A percentile compares a stretch with the other conserved stretches of the same genome.
phyloP scores from a whole-genome alignment of 2,888 invertebrate species.

The Pterostichus niger region DNA sequence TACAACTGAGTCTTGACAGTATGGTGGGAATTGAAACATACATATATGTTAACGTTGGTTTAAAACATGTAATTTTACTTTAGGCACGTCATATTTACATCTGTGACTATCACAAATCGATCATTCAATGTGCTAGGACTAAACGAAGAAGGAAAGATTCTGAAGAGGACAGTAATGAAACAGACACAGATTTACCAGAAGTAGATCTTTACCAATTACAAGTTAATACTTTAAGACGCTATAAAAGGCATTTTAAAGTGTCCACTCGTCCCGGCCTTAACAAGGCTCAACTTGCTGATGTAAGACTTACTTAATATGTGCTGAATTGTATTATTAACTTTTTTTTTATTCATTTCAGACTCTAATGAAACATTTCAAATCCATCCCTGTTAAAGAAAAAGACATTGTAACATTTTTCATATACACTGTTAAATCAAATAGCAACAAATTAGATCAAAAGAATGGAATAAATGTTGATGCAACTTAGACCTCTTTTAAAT shows the following conservation, averaged over 20 bases:
- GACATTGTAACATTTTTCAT: constrained; percentile 97
- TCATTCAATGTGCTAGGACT: constrained; percentile 96
- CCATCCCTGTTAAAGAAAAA: constrained; percentile 96
- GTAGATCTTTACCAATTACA: constrained; percentile 96
- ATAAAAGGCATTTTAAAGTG: constrained; percentile 96
- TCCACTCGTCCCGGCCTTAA: constrained; percentile 94
- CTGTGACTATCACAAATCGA: constrained; percentile 97
- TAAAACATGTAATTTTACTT: constrained; percentile 69
- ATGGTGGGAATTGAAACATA: constrained; percentile 79
- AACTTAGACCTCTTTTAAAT: constrained; percentile 74
- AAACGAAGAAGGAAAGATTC: constrained; percentile 95
- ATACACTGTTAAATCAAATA: constrained; percentile 96
- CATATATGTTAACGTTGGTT: constrained; percentile 16
- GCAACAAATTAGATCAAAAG: constrained; percentile 91
- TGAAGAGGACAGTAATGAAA: constrained; percentile 95
- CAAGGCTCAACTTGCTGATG: constrained; percentile 97
- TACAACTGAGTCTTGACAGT: constrained; percentile 92
- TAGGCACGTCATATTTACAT: constrained; percentile 97
- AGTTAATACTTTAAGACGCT: constrained; percentile 94
- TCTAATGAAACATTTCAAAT: constrained; percentile 96
- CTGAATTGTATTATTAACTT: constrained; percentile 1
- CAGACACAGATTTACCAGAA: constrained; percentile 94
- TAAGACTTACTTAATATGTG: constrained; percentile 77
- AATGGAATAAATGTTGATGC: constrained; percentile 86
- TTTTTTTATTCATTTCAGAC: constrained; percentile 84